Evolutionary conservation across 1,140 invertebrate species (phyloP).

Genomic region (Drosophila busckii): DNA sequence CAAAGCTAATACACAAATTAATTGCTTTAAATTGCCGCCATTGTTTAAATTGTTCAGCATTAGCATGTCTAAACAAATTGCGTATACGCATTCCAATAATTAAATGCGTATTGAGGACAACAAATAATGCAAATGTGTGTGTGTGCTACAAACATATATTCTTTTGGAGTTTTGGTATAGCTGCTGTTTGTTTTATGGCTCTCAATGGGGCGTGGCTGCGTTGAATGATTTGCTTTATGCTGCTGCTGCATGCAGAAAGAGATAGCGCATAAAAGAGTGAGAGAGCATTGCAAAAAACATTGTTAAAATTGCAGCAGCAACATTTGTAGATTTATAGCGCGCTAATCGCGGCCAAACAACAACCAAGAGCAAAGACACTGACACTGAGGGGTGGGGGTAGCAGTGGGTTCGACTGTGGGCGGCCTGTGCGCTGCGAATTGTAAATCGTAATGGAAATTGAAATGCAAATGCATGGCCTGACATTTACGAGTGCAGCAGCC

Average conservation of each 20-base stretch:
- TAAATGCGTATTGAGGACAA: constrained; percentile 66
- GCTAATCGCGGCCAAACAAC: constrained; percentile 71
- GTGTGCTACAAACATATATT: constrained; percentile 45
- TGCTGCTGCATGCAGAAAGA: constrained; percentile 48
- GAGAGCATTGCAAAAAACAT: constrained; percentile 52
- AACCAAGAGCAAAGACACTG: neutral
- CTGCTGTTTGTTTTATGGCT: constrained; percentile 40
- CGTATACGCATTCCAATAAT: constrained; percentile 49
- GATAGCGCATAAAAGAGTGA: constrained; percentile 25
- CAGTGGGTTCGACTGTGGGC: constrained; percentile 8
- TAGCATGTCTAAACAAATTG: too few relatives aligned
- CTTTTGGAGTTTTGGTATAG: constrained; percentile 43
- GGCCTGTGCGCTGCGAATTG: constrained; percentile 39
- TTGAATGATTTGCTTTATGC: constrained; percentile 70
- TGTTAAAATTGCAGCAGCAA: constrained; percentile 73
- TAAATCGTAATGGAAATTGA: constrained; percentile 76
- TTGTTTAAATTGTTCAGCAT: too few relatives aligned
- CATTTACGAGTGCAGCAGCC: constrained; percentile 62
- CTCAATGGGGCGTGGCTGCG: constrained; percentile 51
- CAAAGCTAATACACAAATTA: constrained; percentile 27
- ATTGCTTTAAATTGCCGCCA: constrained; percentile 11
- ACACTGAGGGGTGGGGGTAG: neutral
- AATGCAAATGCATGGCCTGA: constrained; percentile 70
- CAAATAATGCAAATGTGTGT: constrained; percentile 63
- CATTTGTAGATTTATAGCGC: constrained; percentile 74